Evolutionary conservation across 23 tunicate genomes (phyloP), one percentile per base, ranked within the genome.

Genomic region (Halocynthia roretzi): DNA sequence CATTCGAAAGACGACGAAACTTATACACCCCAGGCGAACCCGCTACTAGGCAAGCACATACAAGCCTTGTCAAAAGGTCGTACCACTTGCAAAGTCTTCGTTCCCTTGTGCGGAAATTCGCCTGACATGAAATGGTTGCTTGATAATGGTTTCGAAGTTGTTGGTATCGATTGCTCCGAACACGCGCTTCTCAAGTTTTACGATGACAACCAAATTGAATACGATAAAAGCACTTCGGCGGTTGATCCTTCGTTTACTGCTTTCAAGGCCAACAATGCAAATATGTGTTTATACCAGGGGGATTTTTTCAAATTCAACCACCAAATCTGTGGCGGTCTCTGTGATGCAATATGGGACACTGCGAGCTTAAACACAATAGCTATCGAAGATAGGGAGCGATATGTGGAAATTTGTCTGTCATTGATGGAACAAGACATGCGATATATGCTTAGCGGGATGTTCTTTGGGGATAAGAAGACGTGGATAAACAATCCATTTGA

Each of bases 81-180:
- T 7, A 79, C 71, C 9, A 60, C 21, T 6, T 52, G 56, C 51
- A 64, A 48, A 31, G 50, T 85, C 23, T 87, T 87, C 20, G 67
- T 87, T 5, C 89, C 94, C 20, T 62, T 87, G 19, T 87, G 94
- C 72, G 94, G 94, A 50, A 87, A 87, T 20, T 71, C 94, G 17
- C 80, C 86, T 52, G 94, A 87, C 50, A 50, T 87, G 56, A 87
- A 82, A 52, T 87, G 94, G 94, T 48, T 86, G 19, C 65, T 72
- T 7, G 72, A 89, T 56, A 64, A 50, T 2, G 96, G 85, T 6
- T 58, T 17, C 21, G 78, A 74, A 17, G 87, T 89, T 6, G 68
- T 79, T 50, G 96, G 96, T 12, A 70, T 82, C 53, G 96, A 89
- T 53, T 89, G 83, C 68, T 89, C 96, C 11, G 77, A 62, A 21